phyloP scores from a whole-genome alignment of 1,140 invertebrate genomes.

The Dryas iulia region DNA sequence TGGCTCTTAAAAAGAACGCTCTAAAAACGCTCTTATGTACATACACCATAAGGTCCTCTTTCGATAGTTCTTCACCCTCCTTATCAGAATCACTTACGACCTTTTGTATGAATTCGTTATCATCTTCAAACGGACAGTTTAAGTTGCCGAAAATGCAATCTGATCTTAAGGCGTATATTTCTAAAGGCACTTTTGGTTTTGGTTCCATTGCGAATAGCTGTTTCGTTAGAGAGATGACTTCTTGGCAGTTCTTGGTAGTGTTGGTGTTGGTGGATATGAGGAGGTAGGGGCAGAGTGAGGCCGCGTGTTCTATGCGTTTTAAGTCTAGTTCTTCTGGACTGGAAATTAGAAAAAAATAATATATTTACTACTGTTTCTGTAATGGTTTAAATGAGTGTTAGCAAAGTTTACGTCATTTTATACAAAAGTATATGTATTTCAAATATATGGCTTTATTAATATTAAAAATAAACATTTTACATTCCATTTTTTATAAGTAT shows the following conservation, averaged over 20 bases:
- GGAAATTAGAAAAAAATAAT: slow-evolving; percentile 21
- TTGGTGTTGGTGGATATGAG: background rate
- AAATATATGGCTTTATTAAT: no score
- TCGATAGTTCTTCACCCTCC: slow-evolving; percentile 17
- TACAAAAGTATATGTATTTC: no score
- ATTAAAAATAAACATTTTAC: no score
- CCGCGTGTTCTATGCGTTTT: slow-evolving; percentile 41
- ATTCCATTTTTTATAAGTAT: no score
- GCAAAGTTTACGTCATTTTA: no score
- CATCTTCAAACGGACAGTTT: slow-evolving; percentile 46
- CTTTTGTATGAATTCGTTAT: slow-evolving; percentile 31
- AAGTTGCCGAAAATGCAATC: slow-evolving; percentile 44
- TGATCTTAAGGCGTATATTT: slow-evolving; percentile 39
- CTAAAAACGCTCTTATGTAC: slow-evolving; percentile 38
- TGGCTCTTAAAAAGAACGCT: slow-evolving; percentile 33
- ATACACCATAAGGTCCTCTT: slow-evolving; percentile 28
- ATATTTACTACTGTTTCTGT: no score
- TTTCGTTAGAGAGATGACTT: slow-evolving; percentile 24
- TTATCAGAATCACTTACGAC: slow-evolving; percentile 22
- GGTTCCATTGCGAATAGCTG: slow-evolving; percentile 26
- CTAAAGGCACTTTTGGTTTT: slow-evolving; percentile 6
- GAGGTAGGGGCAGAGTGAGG: slow-evolving; percentile 40
- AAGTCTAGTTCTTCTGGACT: slow-evolving; percentile 43
- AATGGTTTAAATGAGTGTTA: no score
- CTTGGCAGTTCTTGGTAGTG: background rate